Percentiles rank a stretch among this genome's conserved stretches.
Conservation (phyloP, 2,888 invertebrate species). For the Melanotus villosus region DNA sequence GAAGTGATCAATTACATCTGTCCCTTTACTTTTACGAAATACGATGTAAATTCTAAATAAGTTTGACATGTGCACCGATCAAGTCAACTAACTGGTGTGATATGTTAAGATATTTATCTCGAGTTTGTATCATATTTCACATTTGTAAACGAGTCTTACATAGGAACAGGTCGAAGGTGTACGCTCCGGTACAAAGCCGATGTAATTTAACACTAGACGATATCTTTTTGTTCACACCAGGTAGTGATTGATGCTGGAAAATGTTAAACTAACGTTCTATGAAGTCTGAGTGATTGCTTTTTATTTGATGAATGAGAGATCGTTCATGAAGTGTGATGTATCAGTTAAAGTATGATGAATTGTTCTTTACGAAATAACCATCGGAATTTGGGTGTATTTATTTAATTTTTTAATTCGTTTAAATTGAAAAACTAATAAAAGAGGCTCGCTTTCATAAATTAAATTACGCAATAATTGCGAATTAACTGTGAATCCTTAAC, state of each 20-base stretch:
- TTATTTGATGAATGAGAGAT: constrained; percentile 37
- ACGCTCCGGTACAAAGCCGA: constrained; percentile 33
- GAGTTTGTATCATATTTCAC: constrained; percentile 50
- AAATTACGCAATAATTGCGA: constrained; percentile 8
- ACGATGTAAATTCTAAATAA: background rate
- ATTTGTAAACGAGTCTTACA: constrained; percentile 48
- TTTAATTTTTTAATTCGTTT: constrained; percentile 8
- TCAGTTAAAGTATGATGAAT: constrained; percentile 34
- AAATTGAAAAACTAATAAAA: constrained; percentile 7
- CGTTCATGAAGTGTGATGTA: constrained; percentile 38
- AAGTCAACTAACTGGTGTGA: constrained; percentile 39
- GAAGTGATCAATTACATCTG: constrained; percentile 9
- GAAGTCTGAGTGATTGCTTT: constrained; percentile 39
- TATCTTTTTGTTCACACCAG: constrained; percentile 42
- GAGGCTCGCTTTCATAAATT: background rate
- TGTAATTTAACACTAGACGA: constrained; percentile 43
- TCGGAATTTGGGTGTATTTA: constrained; percentile 16
- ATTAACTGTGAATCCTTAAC: background rate
- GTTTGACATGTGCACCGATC: constrained; percentile 40
- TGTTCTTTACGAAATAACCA: background rate
- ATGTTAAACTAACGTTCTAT: constrained; percentile 26
- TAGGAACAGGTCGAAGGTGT: constrained; percentile 51
- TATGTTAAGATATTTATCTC: constrained; percentile 46
- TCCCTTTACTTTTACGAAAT: constrained; percentile 1
- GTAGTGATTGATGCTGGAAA: constrained; percentile 39